Evolutionary conservation across 2,888 invertebrate genomes (phyloP).

Genomic region (Caenorhabditis wallacei): DNA sequence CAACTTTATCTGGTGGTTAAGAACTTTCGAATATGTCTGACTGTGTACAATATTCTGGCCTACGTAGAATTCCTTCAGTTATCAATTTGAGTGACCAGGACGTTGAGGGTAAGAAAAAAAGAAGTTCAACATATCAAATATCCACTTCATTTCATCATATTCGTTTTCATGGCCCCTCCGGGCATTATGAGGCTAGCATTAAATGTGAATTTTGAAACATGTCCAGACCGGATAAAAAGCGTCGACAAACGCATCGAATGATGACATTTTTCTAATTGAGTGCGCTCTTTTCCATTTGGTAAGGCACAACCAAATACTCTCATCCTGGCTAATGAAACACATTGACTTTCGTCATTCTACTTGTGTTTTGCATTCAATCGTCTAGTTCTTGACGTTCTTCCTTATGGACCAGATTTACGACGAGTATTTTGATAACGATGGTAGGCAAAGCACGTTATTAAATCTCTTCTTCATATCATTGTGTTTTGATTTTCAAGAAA

Average conservation of each 20-base stretch:
- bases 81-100: slow-evolving; percentile 36
- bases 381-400: slow-evolving; percentile 36
- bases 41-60: slow-evolving; percentile 36
- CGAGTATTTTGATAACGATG: slow-evolving; percentile 58
- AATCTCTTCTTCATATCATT: neutral
- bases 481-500: neutral
- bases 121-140: slow-evolving; percentile 24
- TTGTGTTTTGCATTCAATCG: too few relatives aligned
- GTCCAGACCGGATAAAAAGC: slow-evolving; percentile 17
- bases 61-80: slow-evolving; percentile 37
- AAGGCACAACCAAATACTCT: slow-evolving; percentile 49
- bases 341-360: slow-evolving; percentile 32
- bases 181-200: slow-evolving; percentile 24
- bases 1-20: neutral
- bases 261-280: slow-evolving; percentile 54
- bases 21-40: slow-evolving; percentile 28
- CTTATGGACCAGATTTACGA: slow-evolving; percentile 27
- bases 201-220: slow-evolving; percentile 50
- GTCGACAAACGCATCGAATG: slow-evolving; percentile 20
- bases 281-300: slow-evolving; percentile 27
- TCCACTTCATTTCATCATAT: slow-evolving; percentile 16
- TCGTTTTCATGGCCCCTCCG: slow-evolving; percentile 28
- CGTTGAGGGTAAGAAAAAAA: slow-evolving; percentile 17
- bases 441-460: slow-evolving; percentile 4
- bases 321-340: slow-evolving; percentile 50